A percentile compares a stretch with the other conserved stretches of the same genome.
phyloP scores from a whole-genome alignment of 2,888 invertebrate species.

The Metallyticus violacea region DNA sequence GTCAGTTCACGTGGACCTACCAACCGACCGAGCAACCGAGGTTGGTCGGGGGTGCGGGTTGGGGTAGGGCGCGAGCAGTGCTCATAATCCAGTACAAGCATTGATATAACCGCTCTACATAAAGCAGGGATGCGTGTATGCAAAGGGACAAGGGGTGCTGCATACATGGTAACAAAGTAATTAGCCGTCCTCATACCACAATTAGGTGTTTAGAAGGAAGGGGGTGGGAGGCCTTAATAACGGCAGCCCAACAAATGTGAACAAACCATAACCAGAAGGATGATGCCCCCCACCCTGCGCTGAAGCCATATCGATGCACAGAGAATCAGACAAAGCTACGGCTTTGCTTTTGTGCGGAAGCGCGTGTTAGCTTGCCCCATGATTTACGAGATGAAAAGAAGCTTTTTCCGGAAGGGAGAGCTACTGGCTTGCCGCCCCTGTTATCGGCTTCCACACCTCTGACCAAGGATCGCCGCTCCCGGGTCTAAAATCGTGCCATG shows the following conservation, averaged over 20 bases:
- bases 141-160: conserved; percentile 2
- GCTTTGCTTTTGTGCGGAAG: not conserved
- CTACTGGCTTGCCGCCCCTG: not conserved
- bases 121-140: not conserved
- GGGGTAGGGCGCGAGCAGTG: not conserved
- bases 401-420: not conserved
- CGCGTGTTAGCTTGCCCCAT: not conserved
- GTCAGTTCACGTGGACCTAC: conserved; percentile 20
- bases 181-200: conserved; percentile 29
- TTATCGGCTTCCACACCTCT: conserved; percentile 7
- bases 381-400: not conserved
- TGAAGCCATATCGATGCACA: not conserved
- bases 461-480: not conserved
- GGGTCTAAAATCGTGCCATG: not conserved
- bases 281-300: no score
- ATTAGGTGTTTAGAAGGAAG: conserved; percentile 25
- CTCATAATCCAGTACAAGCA: conserved; percentile 27
- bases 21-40: not conserved
- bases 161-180: conserved; percentile 29
- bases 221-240: not conserved
- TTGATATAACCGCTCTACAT: conserved; percentile 20
- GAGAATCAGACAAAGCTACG: no score
- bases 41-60: not conserved
- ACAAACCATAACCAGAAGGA: not conserved
- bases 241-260: conserved; percentile 4